Percentiles rank a stretch among this genome's conserved stretches.
phyloP scores from a whole-genome alignment of 2,113 vertebrate genomes.

The Ancistrus triradiatus region DNA sequence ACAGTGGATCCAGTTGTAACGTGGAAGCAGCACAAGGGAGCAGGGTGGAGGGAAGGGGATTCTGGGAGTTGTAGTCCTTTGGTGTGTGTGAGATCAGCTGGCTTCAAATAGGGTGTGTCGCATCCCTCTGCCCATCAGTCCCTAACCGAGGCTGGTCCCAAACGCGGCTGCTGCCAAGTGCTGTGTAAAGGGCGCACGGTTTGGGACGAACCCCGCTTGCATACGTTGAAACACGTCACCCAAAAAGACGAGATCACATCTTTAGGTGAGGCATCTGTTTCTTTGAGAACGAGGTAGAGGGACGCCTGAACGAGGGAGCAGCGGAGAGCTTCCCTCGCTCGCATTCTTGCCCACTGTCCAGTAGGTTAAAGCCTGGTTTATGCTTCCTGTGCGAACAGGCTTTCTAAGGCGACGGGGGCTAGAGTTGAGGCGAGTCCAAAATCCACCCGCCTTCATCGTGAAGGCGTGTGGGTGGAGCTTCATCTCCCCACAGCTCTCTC shows the following conservation, averaged over 20 bases:
- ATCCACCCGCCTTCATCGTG: too few species aligned
- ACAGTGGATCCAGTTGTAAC: slow-evolving; percentile 76
- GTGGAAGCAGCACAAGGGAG: slow-evolving; percentile 67
- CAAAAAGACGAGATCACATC: background rate
- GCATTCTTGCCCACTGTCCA: slow-evolving; percentile 2
- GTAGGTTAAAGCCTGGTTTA: too few species aligned
- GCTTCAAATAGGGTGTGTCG: slow-evolving; percentile 49
- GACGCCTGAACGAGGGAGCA: background rate
- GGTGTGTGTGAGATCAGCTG: slow-evolving; percentile 67
- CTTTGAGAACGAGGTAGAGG: background rate
- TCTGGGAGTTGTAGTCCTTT: slow-evolving; percentile 62
- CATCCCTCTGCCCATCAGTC: slow-evolving; percentile 21
- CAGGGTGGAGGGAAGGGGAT: background rate
- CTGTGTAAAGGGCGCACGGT: slow-evolving; percentile 40
- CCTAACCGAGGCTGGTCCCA: background rate
- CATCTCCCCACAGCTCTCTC: too few species aligned
- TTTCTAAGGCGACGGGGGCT: too few species aligned
- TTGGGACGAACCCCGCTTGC: slow-evolving; percentile 1
- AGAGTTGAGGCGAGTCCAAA: too few species aligned
- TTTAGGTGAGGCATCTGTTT: background rate
- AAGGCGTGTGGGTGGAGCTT: too few species aligned
- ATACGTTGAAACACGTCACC: background rate
- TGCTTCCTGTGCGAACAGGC: too few species aligned
- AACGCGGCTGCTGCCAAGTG: slow-evolving; percentile 54
- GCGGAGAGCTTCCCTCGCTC: too few species aligned